These are phyloP conservation scores for Girardia tigrina DNA, from an alignment of 2,888 invertebrate genomes.

Conservation along the genomic window DNA sequence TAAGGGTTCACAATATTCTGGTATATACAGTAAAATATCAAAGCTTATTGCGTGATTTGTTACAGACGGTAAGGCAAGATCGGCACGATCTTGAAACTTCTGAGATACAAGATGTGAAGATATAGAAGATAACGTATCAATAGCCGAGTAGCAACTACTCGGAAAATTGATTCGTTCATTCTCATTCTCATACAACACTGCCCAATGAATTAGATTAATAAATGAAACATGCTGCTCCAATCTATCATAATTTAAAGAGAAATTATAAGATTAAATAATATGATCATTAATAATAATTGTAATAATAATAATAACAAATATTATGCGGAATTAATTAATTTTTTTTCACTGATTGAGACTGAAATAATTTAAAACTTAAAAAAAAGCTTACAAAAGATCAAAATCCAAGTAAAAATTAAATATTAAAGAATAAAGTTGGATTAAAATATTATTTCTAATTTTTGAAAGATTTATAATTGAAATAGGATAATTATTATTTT, in stretches of 20 bases:
- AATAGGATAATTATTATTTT: too few species aligned
- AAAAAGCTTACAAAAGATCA: background rate
- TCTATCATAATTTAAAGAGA: background rate
- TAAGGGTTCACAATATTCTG: background rate
- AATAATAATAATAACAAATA: background rate
- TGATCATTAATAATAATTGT: background rate
- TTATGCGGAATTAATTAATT: too few species aligned
- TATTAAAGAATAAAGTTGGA: too few species aligned
- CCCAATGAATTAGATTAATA: conserved; percentile 15
- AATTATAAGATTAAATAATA: background rate
- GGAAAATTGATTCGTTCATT: background rate
- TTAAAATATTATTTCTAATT: too few species aligned
- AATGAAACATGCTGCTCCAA: conserved; percentile 13
- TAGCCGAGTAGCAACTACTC: background rate
- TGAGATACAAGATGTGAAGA: background rate
- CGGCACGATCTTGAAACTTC: background rate
- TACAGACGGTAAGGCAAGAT: background rate
- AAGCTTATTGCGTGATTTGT: background rate
- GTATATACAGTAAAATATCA: conserved; percentile 16
- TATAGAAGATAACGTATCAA: background rate
- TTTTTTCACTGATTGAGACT: too few species aligned
- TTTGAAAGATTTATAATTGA: too few species aligned
- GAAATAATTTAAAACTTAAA: too few species aligned
- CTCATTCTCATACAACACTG: background rate
- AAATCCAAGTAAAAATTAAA: background rate